A percentile compares a stretch with the other conserved stretches of the same genome.
Evolutionary conservation across 2,113 vertebrate species (phyloP).

Genomic region (Mustelus asterias): DNA sequence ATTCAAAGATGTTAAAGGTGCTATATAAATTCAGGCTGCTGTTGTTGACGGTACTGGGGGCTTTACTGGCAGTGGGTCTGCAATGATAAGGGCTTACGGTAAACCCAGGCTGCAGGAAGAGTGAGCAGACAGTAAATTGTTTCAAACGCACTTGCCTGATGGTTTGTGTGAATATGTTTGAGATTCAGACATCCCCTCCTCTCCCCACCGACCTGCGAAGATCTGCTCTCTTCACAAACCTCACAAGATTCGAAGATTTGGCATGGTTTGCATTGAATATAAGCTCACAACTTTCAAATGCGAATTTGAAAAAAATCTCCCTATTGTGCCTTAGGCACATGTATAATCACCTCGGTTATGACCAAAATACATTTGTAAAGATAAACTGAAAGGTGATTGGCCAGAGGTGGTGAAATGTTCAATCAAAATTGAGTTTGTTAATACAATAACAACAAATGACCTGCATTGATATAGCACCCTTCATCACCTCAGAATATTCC

Average conservation of each 20-base stretch:
- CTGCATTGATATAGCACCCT: neutral
- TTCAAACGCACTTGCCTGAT: neutral
- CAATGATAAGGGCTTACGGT: neutral
- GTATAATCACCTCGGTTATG: neutral
- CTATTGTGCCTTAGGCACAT: neutral
- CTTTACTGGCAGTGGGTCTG: neutral
- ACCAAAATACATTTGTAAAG: neutral
- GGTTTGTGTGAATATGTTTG: neutral
- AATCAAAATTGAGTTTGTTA: neutral
- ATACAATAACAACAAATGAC: neutral
- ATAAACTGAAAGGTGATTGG: neutral
- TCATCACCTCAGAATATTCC: neutral
- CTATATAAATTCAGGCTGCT: neutral
- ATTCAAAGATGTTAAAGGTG: neutral
- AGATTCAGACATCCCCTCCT: neutral
- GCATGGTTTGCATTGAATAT: neutral
- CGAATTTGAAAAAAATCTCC: neutral
- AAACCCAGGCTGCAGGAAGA: neutral
- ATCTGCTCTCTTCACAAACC: neutral
- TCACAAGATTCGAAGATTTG: neutral
- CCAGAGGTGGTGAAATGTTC: neutral
- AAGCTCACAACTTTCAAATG: neutral
- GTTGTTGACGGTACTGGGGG: neutral
- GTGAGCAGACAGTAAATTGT: neutral
- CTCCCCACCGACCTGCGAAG: neutral